phyloP scores from a whole-genome alignment of 2,113 vertebrate genomes.

The Nicator chloris region DNA sequence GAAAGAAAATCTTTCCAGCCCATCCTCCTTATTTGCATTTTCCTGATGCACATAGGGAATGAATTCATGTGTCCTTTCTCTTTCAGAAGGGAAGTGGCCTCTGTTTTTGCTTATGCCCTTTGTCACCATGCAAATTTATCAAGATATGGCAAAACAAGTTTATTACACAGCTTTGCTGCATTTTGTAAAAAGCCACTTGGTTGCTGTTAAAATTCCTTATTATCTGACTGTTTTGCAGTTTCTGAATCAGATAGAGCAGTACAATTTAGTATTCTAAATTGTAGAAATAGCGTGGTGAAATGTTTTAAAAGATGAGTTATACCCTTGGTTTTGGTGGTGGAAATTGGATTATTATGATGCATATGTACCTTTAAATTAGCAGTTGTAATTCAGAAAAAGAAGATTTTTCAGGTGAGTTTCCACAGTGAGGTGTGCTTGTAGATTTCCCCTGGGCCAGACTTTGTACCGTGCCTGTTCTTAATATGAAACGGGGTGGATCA shows the following conservation, averaged over 20 bases:
- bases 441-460: not conserved
- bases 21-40: not conserved
- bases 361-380: not conserved
- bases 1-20: not conserved
- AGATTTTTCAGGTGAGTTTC: not conserved
- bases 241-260: not conserved
- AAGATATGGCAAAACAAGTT: not conserved
- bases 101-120: accelerated
- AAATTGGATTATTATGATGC: not conserved
- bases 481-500: not conserved
- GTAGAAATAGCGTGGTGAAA: not conserved
- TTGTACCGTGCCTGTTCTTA: not conserved
- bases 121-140: not conserved
- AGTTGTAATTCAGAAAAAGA: not conserved
- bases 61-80: not conserved
- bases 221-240: not conserved
- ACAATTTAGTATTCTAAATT: not conserved
- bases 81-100: not conserved
- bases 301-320: not conserved
- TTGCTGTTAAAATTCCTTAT: not conserved
- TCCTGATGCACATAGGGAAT: not conserved
- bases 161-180: not conserved
- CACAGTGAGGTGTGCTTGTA: not conserved
- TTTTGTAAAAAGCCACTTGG: not conserved
- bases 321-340: not conserved